Evolutionary conservation across 2,797 vertebrate genomes (phyloP), one percentile per base, ranked within the genome.

Genomic region (Scyliorhinus canicula): DNA sequence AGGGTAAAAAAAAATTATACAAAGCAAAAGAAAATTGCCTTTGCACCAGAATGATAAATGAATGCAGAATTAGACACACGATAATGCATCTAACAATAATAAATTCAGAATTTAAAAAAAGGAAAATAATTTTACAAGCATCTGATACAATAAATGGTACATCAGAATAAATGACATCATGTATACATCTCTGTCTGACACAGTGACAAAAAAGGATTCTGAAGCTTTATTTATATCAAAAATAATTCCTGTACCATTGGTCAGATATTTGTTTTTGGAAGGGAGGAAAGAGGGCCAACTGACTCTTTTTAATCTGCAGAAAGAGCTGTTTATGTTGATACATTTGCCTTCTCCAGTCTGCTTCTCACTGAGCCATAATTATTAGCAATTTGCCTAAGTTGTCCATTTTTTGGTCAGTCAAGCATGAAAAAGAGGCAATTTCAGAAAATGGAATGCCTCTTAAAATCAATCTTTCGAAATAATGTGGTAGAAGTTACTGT

Each of bases 351-450:
- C 97, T 98, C 97, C 97, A 97, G 98, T 98, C 98, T 98, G 97
- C 98, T 98, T 98, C 97, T 98, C 98, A 97, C 98, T 97, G 98
- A 98, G 98, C 98, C 98, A 98, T 99, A 99, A 99, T 99, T 99
- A 99, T 99, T 99, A 99, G 99, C 99, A 99, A 99, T 99, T 99
- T 99, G 99, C 98, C 98, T 99, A 99, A 99, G 98, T 99, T 98
- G 98, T 99, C 98, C 99, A 99, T 99, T 99, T 99, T 98, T 98
- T 98, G 98, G 98, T 98, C 99, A 98, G 96, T 98, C 98, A 98
- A 99, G 99, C 99, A 99, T 99, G 99, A 99, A 99, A 99, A 99
- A 98, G 98, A 99, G 98, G 98, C 98, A 99, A 99, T 99, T 99
- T 99, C 98, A 98, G 98, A 99, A 98, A 99, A 99, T 99, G 98